Conservation (phyloP, 2,888 invertebrate genomes). For the Ctena decussata region DNA sequence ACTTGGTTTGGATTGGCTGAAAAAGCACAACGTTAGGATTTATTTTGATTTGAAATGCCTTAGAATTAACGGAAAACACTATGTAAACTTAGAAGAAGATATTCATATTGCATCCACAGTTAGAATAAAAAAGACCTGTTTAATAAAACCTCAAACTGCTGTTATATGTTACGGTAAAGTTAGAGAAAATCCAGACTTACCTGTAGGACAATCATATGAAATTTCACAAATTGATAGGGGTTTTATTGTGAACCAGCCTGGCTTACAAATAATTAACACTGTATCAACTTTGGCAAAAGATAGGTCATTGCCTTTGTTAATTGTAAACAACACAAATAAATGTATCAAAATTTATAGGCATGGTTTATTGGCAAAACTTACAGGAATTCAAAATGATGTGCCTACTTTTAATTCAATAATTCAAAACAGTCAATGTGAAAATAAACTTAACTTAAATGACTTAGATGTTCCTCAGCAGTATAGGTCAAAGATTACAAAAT, state of each 20-base stretch:
- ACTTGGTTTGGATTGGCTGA: slow-evolving; percentile 22
- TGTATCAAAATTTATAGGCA: slow-evolving; percentile 11
- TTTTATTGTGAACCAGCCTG: slow-evolving; percentile 27
- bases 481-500: neutral
- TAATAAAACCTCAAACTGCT: slow-evolving; percentile 38
- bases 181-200: slow-evolving; percentile 12
- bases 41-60: slow-evolving; percentile 37
- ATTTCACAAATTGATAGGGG: slow-evolving; percentile 25
- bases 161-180: slow-evolving; percentile 22
- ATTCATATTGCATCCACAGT: slow-evolving; percentile 42
- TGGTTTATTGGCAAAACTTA: neutral
- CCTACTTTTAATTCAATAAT: neutral
- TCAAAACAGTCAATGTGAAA: neutral
- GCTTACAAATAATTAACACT: slow-evolving; percentile 17
- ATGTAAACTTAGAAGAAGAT: slow-evolving; percentile 22
- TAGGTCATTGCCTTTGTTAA: slow-evolving; percentile 19
- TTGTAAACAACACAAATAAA: slow-evolving; percentile 38
- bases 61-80: slow-evolving; percentile 7
- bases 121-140: neutral
- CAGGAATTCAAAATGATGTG: neutral
- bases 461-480: slow-evolving; percentile 27
- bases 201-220: neutral
- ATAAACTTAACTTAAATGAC: slow-evolving; percentile 8
- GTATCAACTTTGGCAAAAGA: neutral
- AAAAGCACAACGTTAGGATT: neutral